These are phyloP conservation scores for Athene noctua DNA, from an alignment of 2,113 vertebrate species.

Conservation along the genomic window DNA sequence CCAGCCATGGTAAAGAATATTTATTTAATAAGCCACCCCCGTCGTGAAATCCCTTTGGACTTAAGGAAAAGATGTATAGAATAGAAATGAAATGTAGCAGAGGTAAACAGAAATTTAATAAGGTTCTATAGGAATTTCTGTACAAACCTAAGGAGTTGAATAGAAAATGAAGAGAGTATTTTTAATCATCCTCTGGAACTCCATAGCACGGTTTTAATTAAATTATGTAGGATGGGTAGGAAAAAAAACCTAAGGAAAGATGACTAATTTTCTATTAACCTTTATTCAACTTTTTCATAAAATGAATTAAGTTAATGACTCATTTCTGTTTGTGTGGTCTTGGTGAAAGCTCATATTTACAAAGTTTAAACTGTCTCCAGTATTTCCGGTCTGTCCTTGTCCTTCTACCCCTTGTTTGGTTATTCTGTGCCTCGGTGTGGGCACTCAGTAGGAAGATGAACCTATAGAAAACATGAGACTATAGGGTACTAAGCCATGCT, in stretches of 20 bases:
- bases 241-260: conserved; percentile 24
- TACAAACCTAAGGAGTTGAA: conserved; percentile 34
- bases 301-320: conserved; percentile 55
- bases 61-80: conserved; percentile 3
- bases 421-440: accelerated
- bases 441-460: background rate
- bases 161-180: conserved; percentile 49
- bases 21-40: background rate
- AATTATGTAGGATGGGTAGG: conserved; percentile 30
- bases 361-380: conserved; percentile 16
- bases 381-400: background rate
- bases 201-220: conserved; percentile 54
- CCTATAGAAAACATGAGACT: background rate
- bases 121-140: conserved; percentile 44
- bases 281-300: conserved; percentile 51
- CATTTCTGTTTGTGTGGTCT: conserved; percentile 16
- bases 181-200: conserved; percentile 52
- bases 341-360: conserved; percentile 25
- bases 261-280: conserved; percentile 66
- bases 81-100: conserved; percentile 11
- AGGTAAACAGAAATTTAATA: conserved; percentile 54
- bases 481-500: background rate
- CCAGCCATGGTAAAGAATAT: background rate
- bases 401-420: background rate
- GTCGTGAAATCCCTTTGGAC: background rate